Percentiles rank a stretch among this genome's conserved stretches.
Conservation (phyloP, 2,888 invertebrate genomes). For the Phaonia tiefii region DNA sequence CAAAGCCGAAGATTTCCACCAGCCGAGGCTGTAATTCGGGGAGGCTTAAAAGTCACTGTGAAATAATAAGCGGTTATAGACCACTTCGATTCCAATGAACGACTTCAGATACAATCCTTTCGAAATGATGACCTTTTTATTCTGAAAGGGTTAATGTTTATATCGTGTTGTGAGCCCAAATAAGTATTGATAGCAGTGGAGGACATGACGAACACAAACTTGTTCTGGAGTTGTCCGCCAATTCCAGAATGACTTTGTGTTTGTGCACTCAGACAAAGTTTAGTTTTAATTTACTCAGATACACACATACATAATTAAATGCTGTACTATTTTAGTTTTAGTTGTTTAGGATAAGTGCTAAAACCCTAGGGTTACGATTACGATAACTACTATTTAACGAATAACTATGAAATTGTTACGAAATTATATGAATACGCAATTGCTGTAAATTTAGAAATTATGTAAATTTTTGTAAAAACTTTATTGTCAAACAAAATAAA, state of each 20-base stretch:
- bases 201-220: slow-evolving; percentile 40
- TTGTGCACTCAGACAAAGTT: background rate
- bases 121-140: background rate
- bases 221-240: slow-evolving; percentile 61
- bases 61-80: slow-evolving; percentile 64
- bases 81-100: too few relatives aligned
- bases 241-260: slow-evolving; percentile 59
- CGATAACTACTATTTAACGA: background rate
- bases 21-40: slow-evolving; percentile 78
- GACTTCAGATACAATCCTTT: background rate
- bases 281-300: slow-evolving; percentile 9
- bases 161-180: slow-evolving; percentile 7
- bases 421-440: background rate
- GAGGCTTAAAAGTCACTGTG: slow-evolving; percentile 77
- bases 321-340: too few relatives aligned
- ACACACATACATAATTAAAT: background rate
- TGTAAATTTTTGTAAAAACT: slow-evolving; percentile 38
- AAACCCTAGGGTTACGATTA: background rate
- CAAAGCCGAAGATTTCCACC: slow-evolving; percentile 77
- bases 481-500: slow-evolving; percentile 13
- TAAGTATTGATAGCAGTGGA: slow-evolving; percentile 17
- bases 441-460: slow-evolving; percentile 23
- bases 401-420: background rate
- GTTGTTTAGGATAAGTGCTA: background rate
- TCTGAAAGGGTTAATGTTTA: slow-evolving; percentile 21